Percentiles rank a stretch among this genome's conserved stretches.
phyloP scores from a whole-genome alignment of 2,113 vertebrate species.

The Vidua chalybeata region DNA sequence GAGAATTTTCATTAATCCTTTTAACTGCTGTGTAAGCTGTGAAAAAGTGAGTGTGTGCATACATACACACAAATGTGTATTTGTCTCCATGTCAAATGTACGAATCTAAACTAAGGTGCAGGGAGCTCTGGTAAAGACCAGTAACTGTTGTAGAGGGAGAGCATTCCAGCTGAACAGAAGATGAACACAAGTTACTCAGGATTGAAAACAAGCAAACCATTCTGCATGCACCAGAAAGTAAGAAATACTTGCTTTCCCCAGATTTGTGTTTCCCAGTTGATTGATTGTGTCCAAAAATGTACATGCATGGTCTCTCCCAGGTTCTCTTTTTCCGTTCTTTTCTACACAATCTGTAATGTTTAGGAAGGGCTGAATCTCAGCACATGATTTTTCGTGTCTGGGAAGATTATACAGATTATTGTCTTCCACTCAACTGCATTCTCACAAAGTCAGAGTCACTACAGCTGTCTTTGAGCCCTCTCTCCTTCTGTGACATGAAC shows the following conservation, averaged over 20 bases:
- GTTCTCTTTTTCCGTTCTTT: background rate
- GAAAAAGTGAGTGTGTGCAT: background rate
- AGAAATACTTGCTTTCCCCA: background rate
- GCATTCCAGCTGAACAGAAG: background rate
- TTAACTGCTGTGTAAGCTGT: background rate
- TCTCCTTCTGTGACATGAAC: background rate
- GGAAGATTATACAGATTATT: background rate
- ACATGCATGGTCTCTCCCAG: background rate
- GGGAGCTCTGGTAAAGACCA: background rate
- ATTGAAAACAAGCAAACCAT: background rate
- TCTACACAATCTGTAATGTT: background rate
- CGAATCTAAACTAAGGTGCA: background rate
- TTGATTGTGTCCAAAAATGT: background rate
- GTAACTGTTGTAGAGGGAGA: background rate
- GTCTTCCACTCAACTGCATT: background rate
- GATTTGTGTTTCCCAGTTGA: background rate
- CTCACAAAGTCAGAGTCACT: background rate
- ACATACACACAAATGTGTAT: background rate
- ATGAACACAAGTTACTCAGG: background rate
- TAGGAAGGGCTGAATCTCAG: background rate
- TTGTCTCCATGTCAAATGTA: background rate
- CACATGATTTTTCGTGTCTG: background rate
- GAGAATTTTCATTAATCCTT: conserved; percentile 20
- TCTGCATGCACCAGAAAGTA: background rate
- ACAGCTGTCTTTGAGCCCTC: background rate